Evolutionary conservation across 2,888 invertebrate species (phyloP).

Genomic region (Biston betularia): DNA sequence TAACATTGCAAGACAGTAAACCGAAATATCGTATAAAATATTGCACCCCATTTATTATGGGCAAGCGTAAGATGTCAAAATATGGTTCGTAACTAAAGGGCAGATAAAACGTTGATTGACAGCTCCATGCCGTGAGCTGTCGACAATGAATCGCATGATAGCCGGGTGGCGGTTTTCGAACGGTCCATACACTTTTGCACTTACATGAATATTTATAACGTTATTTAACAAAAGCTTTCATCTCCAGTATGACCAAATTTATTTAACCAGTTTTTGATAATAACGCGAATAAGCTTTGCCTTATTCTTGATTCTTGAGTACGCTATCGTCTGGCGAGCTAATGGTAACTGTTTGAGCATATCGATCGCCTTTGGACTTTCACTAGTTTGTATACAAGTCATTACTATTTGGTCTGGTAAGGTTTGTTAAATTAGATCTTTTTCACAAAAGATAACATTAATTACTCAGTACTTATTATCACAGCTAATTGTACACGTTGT

Average conservation of each 20-base stretch:
- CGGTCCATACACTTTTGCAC: conserved; percentile 3
- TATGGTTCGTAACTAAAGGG: conserved; percentile 50
- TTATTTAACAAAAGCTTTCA: background rate
- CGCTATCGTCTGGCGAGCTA: no score
- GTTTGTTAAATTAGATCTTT: no score
- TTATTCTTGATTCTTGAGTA: no score
- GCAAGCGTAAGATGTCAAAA: conserved; percentile 40
- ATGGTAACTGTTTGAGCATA: no score
- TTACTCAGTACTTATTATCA: no score
- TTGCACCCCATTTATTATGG: conserved; percentile 22
- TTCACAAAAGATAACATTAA: no score
- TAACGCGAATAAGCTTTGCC: no score
- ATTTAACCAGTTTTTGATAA: no score
- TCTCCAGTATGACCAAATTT: background rate
- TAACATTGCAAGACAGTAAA: background rate
- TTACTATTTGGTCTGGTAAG: no score
- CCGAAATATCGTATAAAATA: conserved; percentile 9
- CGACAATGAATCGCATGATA: conserved; percentile 35
- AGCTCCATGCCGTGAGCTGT: conserved; percentile 57
- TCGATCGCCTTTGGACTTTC: no score
- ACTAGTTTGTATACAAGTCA: no score
- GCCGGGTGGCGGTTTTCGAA: conserved; percentile 17
- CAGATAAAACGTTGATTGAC: conserved; percentile 55
- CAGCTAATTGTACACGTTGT: no score
- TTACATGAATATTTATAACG: background rate